These are phyloP conservation scores for Tipula unca DNA, from an alignment of 2,888 invertebrate species.

Conservation along the genomic window DNA sequence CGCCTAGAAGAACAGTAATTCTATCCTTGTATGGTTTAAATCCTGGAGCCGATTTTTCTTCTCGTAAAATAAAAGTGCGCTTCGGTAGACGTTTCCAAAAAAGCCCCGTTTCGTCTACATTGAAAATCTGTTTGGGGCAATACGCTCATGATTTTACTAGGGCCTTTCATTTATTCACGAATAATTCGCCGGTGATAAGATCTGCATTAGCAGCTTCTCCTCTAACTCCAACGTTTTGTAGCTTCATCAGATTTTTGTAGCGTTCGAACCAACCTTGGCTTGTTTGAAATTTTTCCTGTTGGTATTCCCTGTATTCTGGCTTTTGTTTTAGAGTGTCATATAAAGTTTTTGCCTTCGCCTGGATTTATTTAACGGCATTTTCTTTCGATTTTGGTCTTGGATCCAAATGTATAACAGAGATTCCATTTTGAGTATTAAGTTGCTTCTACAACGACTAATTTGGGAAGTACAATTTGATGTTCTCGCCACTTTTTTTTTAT, in stretches of 20 bases:
- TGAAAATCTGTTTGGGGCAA: too few species aligned
- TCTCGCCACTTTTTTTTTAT: neutral
- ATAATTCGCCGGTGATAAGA: neutral
- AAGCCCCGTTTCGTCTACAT: too few species aligned
- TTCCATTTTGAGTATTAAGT: too few species aligned
- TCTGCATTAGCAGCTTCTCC: too few species aligned
- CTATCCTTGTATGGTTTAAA: neutral
- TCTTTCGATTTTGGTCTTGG: too few species aligned
- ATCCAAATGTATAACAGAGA: too few species aligned
- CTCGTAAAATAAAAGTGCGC: neutral
- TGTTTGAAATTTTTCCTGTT: neutral
- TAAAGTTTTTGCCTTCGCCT: neutral
- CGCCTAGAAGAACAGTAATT: too few species aligned
- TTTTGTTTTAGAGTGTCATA: too few species aligned
- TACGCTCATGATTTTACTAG: neutral
- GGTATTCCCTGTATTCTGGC: neutral
- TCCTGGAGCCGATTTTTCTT: neutral
- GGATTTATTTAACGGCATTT: neutral
- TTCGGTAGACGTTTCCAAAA: neutral
- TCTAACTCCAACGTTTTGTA: neutral
- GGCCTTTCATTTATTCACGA: neutral
- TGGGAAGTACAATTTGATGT: too few species aligned
- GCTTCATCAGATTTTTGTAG: neutral
- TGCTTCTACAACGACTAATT: too few species aligned
- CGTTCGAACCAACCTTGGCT: too few species aligned